phyloP scores from a whole-genome alignment of 2,797 vertebrate genomes.

The Lithobates sylvaticus region DNA sequence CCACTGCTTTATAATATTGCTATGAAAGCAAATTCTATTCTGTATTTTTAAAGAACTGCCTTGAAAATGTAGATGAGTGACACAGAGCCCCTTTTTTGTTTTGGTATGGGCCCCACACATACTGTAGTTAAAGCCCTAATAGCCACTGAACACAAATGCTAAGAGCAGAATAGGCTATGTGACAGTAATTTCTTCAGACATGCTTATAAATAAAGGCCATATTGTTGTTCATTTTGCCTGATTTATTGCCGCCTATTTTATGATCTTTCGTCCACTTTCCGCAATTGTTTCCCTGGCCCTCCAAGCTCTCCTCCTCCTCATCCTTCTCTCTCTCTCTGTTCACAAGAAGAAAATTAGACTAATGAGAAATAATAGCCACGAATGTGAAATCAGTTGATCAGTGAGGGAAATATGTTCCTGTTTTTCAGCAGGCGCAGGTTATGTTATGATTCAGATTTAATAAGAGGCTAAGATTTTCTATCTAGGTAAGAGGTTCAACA shows the following conservation, averaged over 20 bases:
- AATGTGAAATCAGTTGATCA: slow-evolving; percentile 50
- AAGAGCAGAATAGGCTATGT: too few relatives aligned
- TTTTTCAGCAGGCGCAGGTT: slow-evolving; percentile 45
- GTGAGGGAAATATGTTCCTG: slow-evolving; percentile 51
- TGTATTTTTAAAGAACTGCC: too few relatives aligned
- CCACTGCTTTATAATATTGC: too few relatives aligned
- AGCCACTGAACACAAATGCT: too few relatives aligned
- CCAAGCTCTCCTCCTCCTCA: neutral
- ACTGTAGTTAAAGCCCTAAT: too few relatives aligned
- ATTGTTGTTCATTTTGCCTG: neutral
- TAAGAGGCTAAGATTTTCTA: slow-evolving; percentile 51
- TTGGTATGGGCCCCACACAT: too few relatives aligned
- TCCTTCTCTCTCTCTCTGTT: slow-evolving; percentile 19
- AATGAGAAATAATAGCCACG: slow-evolving; percentile 57
- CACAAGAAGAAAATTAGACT: slow-evolving; percentile 40
- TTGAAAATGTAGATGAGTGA: too few relatives aligned
- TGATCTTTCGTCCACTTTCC: neutral
- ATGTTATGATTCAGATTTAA: slow-evolving; percentile 58
- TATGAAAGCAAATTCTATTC: too few relatives aligned
- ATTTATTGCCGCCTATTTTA: neutral
- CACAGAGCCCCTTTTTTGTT: too few relatives aligned
- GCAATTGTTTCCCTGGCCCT: neutral
- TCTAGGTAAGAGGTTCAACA: slow-evolving; percentile 40
- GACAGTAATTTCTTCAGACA: too few relatives aligned
- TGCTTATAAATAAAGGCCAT: too few relatives aligned